phyloP scores from a whole-genome alignment of 92 coral and sea anemone genomes.

The Epizoanthus ramosus region DNA sequence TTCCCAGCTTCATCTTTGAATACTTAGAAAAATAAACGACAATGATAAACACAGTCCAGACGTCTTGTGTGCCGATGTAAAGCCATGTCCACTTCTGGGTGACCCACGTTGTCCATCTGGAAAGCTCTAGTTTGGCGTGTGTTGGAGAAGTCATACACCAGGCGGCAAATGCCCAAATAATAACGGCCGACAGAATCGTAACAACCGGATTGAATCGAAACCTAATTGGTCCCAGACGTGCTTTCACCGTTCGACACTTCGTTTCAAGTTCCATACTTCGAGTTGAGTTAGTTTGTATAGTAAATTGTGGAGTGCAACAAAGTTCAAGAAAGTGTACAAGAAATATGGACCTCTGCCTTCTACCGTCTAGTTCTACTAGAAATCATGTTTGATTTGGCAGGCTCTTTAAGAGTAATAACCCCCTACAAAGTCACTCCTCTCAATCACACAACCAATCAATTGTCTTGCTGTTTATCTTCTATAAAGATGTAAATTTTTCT shows the following conservation, averaged over 20 bases:
- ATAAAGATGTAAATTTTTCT: no score
- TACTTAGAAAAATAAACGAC: conserved; percentile 57
- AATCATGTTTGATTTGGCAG: no score
- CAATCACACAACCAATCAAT: no score
- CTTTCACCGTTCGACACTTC: conserved; percentile 51
- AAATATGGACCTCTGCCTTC: no score
- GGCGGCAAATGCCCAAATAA: conserved; percentile 57
- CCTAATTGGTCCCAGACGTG: conserved; percentile 41
- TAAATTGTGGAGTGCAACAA: no score
- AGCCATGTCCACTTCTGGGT: conserved; percentile 61
- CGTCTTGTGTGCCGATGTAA: conserved; percentile 58
- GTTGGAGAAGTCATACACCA: conserved; percentile 56
- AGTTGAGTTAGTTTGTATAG: neutral
- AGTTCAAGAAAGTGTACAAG: no score
- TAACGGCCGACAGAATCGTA: conserved; percentile 30
- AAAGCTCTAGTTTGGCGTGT: conserved; percentile 42
- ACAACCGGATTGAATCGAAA: conserved; percentile 60
- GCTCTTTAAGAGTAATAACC: no score
- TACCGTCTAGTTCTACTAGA: no score
- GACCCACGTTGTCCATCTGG: conserved; percentile 52
- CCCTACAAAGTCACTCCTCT: no score
- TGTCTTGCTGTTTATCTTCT: no score
- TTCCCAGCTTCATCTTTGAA: conserved; percentile 59
- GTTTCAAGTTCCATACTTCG: conserved; percentile 23
- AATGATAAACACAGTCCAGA: conserved; percentile 50